Conservation (phyloP, 2,113 vertebrate species). For the Nanorana parkeri region DNA sequence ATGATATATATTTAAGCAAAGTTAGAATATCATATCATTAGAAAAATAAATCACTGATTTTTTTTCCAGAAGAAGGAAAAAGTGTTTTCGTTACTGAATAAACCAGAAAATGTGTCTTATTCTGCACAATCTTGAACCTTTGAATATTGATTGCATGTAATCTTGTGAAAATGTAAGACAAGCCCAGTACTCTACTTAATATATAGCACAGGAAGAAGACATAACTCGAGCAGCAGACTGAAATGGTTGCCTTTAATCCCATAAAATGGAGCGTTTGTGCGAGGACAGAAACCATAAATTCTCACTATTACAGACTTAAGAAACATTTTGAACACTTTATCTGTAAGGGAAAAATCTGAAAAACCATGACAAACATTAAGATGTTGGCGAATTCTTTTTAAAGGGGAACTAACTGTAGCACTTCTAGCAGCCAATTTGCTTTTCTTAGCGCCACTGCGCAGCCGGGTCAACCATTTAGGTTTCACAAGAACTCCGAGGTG, state of each 20-base stretch:
- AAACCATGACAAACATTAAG: neutral
- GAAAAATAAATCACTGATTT: too few relatives aligned
- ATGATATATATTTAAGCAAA: too few relatives aligned
- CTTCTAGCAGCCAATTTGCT: too few relatives aligned
- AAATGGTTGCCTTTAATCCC: constrained; percentile 36
- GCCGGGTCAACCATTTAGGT: too few relatives aligned
- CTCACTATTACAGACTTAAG: constrained; percentile 21
- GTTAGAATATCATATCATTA: too few relatives aligned
- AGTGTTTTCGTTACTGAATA: neutral
- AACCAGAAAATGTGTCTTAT: neutral
- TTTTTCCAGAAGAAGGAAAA: too few relatives aligned
- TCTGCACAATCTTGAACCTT: neutral
- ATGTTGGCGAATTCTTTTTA: neutral
- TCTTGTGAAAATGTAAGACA: neutral
- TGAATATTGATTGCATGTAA: constrained; percentile 29
- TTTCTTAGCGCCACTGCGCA: too few relatives aligned
- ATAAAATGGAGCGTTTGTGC: constrained; percentile 13
- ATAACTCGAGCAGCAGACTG: constrained; percentile 5
- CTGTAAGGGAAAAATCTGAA: neutral
- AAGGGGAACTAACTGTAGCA: neutral
- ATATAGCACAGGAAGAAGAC: constrained; percentile 14
- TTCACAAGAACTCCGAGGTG: too few relatives aligned
- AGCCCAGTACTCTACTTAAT: constrained; percentile 9
- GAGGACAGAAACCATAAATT: constrained; percentile 26
- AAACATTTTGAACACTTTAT: constrained; percentile 26